Base-by-base conservation (phyloP, 1,140 invertebrate species). In the Camponotus floridanus region DNA sequence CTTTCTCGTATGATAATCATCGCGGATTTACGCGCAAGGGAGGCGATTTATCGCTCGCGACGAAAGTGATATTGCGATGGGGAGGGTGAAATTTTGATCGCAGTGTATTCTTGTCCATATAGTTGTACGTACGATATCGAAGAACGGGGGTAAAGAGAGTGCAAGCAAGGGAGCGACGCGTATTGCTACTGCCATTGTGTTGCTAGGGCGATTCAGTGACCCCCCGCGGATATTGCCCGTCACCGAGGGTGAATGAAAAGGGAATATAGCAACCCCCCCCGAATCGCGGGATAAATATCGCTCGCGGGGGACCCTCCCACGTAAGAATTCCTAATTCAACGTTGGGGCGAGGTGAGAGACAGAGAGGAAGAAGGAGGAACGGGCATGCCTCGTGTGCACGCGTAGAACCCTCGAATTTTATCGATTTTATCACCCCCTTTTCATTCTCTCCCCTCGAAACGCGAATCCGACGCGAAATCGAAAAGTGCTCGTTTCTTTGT, bases 251-350 rank as follows among this genome's bases (percentile, higher is more conserved):
- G 90, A 71, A 80, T 74, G 83, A 86, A 70, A 67, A 78, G 79
- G 64, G 67, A 74, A 61, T 59, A 73, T 76, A 85, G 87, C 83
- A 81, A 81, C 55, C 90, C 88, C 62, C 89, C 73, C 89, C 73
- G 86, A 86, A 91, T 84, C 85, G 76, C 67, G 85, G 90, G 64
- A 90, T 91, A 91, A 91, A 91, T 86, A 91, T 87, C 88, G 68
- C 76, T 68, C 42, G 67, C 73, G 18, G 31, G n/a, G 36, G 67
- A 80, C 33, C 81, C 87, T 62, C 51, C 61, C 80, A 87, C 81
- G 68, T 79, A 89, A 91, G 91, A 92, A 92, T 92, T 90, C 86
- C 87, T 87, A 92, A 91, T 92, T 90, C 85, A 42, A 51, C 15
- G 13, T 51, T 5, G 48, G 51, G 39, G 31, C 15, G 26, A 26